Base-by-base conservation (phyloP, 2,113 vertebrate species). In the Ochotona curzoniae region DNA sequence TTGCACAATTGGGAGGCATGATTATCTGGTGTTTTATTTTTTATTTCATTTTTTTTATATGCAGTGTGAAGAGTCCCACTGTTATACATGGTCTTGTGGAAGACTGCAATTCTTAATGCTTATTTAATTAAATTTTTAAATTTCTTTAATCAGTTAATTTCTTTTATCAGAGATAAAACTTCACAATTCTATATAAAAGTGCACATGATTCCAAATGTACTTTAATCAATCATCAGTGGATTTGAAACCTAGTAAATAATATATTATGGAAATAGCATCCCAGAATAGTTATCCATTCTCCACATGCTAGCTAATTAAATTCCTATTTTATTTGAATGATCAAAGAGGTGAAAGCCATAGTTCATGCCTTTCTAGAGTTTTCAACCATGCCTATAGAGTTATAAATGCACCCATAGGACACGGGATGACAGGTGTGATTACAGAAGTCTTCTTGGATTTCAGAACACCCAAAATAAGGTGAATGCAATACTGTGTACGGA, bases 221-320 rank as follows among this genome's bases (percentile, higher is more conserved):
- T 66, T 75, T 20, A 26, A 20, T 32, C 78, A 73, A 89, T 87
- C 76, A 89, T 49, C 35, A 63, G 74, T 54, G 67, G 35, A 66
- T 60, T 28, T 88, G 44, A 89, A 93, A 93, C 88, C 5, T 26
- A 88, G 35, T 54, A 79, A 83, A 75, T 71, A 94, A 75, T 21
- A 44, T 35, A 69, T 26, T 32, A 67, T 44, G 23, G 60, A 79
- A 83, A 87, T 10, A 63, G 8, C 23, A 66, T 10, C 47, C 88
- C 51, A 63, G 9, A 91, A 70, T 18, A 35, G 4, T 32, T 82
- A 44, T n/a, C 89, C 32, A 83, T 85, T 91, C 44, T 73, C 49
- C 38, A 30, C 15, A 20, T 18, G 25, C 2, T 18, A 21, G 25
- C 2, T 18, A 21, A 32, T 15, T 47, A 23, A 80, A 66, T 20